Evolutionary conservation across 2,888 invertebrate genomes (phyloP), one percentile per base, ranked within the genome.

Genomic region (Andrena fulva): DNA sequence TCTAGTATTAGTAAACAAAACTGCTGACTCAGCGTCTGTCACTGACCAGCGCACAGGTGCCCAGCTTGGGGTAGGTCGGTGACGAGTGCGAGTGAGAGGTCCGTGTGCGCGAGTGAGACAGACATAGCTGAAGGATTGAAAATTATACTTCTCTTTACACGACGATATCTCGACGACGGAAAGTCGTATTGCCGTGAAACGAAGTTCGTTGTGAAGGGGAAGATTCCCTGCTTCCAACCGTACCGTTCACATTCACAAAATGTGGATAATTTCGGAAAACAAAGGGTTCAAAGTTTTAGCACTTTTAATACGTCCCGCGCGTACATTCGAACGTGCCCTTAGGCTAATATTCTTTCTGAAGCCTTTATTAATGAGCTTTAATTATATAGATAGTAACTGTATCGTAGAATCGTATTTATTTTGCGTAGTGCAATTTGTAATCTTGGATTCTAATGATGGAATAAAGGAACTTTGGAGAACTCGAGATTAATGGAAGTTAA

Each of bases 11-110:
- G 60, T n/a, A 24, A 56, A 60, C 42, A 62, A 73, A 73, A 52
- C 20, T 10, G 59, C 35, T 35, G 73, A 75, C 16, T 62, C 75
- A 29, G 35, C 50, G 66, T 56, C 42, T 73, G 54, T 64, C 42
- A n/a, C 33, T 60, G 60, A 35, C 33, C 73, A 33, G 24, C n/a
- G 48, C 48, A 27, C 60, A 8, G 31, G 72, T 24, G 10, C 4
- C 27, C 4, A 31, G 24, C 3, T 60, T 20, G 27, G 33, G 59
- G 48, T 48, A 35, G 75, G 75, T 75, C 59, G 27, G 50, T 12
- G 12, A 60, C 12, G 6, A 31, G 31, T n/a, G 52, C n/a, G 50
- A 6, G 24, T 0, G 31, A 24, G 69, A 24, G n/a, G 12, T 59
- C 7, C 52, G 33, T 42, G n/a, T 10, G 20, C 4, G 12, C 16